Base-by-base conservation (phyloP, 2,888 invertebrate species). In the Pammene fasciana region DNA sequence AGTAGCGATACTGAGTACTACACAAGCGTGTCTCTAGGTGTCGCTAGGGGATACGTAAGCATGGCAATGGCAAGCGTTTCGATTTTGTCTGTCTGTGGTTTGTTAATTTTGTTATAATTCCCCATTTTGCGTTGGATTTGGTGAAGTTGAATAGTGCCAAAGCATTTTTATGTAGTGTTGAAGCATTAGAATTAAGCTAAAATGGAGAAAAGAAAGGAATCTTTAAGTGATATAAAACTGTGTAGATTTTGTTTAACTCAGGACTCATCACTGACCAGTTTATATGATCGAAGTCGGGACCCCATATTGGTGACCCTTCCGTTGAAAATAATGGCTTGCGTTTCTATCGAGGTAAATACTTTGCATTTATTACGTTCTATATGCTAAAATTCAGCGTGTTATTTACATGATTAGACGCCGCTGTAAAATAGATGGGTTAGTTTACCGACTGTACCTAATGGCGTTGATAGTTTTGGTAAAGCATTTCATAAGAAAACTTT, bases 191-290 rank as follows among this genome's bases (percentile, higher is more conserved):
- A 50, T 68, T 68, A 34, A 61, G 48, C 41, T 73, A 88, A 86
- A 83, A 94, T 94, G 94, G 95, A 94, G 81, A 93, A 90, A 78
- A 92, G 94, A 84, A 93, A 93, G 82, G 92, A 93, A 76, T 90
- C 93, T 75, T 84, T 96, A 71, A 93, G 94, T 83, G 88, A 92
- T 60, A 93, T 94, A 87, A 94, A 94, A 86, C 93, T 96, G 72
- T 97, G 96, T 86, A 94, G 96, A 75, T 96, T 96, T 87, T 96
- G 96, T 86, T 90, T 96, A 77, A 87, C 93, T 72, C 94, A 94
- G 82, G 93, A 94, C 75, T 93, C 92, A 73, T 93, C 94, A 68
- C 86, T 96, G 72, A 93, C 91, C 74, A 95, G 94, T 85, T 94
- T 97, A 81, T 96, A 95, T 84, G 94, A 95, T 76, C 93, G 92